phyloP scores from a whole-genome alignment of 2,888 invertebrate genomes.

The Mongoloraphidia duomilia region DNA sequence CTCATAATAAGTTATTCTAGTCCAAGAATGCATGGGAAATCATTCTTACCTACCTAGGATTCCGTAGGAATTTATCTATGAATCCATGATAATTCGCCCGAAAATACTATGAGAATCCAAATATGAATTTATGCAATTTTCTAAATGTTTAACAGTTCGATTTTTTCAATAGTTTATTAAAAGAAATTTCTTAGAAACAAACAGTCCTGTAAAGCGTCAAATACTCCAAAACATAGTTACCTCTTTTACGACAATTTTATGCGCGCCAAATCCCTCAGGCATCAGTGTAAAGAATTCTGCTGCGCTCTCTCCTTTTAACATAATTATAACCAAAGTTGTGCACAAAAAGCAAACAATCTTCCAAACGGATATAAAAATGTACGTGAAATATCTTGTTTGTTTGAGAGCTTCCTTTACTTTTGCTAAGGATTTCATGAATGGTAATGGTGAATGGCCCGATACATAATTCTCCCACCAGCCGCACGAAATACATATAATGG shows the following conservation, averaged over 20 bases:
- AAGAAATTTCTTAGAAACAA: not conserved
- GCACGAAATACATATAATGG: slow-evolving; percentile 73
- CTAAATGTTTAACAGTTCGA: too few species aligned
- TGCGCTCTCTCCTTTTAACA: slow-evolving; percentile 62
- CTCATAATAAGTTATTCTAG: too few species aligned
- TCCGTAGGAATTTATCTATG: too few species aligned
- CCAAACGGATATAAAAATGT: slow-evolving; percentile 83
- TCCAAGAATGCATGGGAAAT: too few species aligned
- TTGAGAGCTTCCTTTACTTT: slow-evolving; percentile 67
- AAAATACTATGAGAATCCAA: too few species aligned
- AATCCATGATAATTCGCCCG: too few species aligned
- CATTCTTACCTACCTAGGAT: too few species aligned
- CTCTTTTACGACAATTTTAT: slow-evolving; percentile 66
- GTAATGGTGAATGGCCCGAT: slow-evolving; percentile 69
- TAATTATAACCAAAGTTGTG: slow-evolving; percentile 54
- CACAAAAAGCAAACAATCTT: slow-evolving; percentile 73
- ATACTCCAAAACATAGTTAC: slow-evolving; percentile 24
- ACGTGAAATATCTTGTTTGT: slow-evolving; percentile 73
- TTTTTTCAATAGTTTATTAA: too few species aligned
- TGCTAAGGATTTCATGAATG: slow-evolving; percentile 57
- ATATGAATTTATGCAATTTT: too few species aligned
- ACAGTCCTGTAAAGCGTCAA: not conserved
- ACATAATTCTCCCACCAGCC: slow-evolving; percentile 99
- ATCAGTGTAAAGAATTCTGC: slow-evolving; percentile 64
- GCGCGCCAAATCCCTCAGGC: slow-evolving; percentile 58